Percentiles rank a stretch among this genome's conserved stretches.
These are phyloP conservation scores for Collichthys lucidus DNA, from an alignment of 2,113 vertebrate genomes.

Conservation along the genomic window DNA sequence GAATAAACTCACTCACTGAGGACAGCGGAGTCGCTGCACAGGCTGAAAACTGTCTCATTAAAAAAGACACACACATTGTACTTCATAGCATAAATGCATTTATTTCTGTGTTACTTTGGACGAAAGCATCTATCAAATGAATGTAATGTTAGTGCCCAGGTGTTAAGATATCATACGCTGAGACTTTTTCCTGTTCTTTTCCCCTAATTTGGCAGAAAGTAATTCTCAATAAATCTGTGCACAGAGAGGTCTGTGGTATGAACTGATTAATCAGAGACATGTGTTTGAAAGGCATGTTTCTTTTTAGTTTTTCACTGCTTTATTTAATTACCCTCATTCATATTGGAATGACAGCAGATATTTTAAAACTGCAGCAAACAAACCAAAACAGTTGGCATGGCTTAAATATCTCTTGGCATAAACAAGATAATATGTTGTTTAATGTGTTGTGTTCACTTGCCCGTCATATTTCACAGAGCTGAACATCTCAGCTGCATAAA, in stretches of 20 bases:
- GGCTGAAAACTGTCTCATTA: background rate
- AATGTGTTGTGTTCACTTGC: background rate
- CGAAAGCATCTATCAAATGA: background rate
- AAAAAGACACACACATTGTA: background rate
- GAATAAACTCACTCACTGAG: background rate
- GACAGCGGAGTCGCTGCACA: background rate
- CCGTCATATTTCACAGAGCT: background rate
- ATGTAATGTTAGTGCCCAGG: background rate
- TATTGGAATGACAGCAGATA: background rate
- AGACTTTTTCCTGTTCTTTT: background rate
- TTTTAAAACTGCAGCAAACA: conserved; percentile 13
- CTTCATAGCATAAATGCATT: background rate
- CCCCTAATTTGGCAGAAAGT: background rate
- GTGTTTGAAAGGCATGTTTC: background rate
- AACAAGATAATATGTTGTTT: background rate
- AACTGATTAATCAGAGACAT: background rate
- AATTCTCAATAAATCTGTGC: background rate
- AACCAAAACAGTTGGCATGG: background rate
- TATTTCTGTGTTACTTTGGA: background rate
- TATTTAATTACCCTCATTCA: background rate
- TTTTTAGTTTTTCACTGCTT: background rate
- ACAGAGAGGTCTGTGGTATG: background rate
- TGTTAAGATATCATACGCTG: background rate
- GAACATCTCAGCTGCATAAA: background rate
- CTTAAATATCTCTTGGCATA: background rate